Percentiles rank a stretch among this genome's conserved stretches.
Conservation (phyloP, 2,797 vertebrate species). For the Etheostoma perlongum region DNA sequence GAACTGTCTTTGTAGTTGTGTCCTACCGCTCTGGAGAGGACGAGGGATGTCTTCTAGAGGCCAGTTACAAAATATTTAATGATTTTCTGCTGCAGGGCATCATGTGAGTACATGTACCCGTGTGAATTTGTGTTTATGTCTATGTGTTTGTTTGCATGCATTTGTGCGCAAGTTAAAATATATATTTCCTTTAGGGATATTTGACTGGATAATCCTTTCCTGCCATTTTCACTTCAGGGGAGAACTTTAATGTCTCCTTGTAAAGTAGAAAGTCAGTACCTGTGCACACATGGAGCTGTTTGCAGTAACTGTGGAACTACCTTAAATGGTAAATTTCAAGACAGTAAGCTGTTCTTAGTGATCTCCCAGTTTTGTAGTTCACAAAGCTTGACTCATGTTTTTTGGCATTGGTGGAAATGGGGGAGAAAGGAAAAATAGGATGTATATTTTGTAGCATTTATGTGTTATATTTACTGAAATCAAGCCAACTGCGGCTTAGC, state of each 20-base stretch:
- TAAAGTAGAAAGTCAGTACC: slow-evolving; percentile 72
- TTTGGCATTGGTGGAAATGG: slow-evolving; percentile 11
- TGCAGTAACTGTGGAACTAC: slow-evolving; percentile 45
- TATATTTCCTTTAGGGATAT: slow-evolving; percentile 41
- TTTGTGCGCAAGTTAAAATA: slow-evolving; percentile 3
- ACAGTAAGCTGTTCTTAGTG: slow-evolving; percentile 52
- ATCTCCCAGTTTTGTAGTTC: slow-evolving; percentile 44
- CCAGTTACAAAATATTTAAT: slow-evolving; percentile 71
- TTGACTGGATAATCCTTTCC: slow-evolving; percentile 57
- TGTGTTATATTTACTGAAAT: not conserved
- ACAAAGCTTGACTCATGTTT: slow-evolving; percentile 47
- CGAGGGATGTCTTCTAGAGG: slow-evolving; percentile 56
- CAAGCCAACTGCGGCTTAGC: not conserved
- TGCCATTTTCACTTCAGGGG: slow-evolving; percentile 52
- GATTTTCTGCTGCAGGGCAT: slow-evolving; percentile 56
- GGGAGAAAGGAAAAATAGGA: slow-evolving; percentile 10
- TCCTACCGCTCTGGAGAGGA: slow-evolving; percentile 57
- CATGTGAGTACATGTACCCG: slow-evolving; percentile 15
- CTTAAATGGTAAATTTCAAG: slow-evolving; percentile 75
- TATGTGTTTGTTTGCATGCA: slow-evolving; percentile 15
- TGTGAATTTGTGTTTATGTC: slow-evolving; percentile 38
- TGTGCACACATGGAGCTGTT: slow-evolving; percentile 68
- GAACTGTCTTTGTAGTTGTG: slow-evolving; percentile 71
- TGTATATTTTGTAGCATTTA: slow-evolving; percentile 12
- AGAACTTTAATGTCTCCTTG: slow-evolving; percentile 63